Evolutionary conservation across 2,888 invertebrate species (phyloP), one percentile per base, ranked within the genome.

Genomic region (Chaetoderma sp.): DNA sequence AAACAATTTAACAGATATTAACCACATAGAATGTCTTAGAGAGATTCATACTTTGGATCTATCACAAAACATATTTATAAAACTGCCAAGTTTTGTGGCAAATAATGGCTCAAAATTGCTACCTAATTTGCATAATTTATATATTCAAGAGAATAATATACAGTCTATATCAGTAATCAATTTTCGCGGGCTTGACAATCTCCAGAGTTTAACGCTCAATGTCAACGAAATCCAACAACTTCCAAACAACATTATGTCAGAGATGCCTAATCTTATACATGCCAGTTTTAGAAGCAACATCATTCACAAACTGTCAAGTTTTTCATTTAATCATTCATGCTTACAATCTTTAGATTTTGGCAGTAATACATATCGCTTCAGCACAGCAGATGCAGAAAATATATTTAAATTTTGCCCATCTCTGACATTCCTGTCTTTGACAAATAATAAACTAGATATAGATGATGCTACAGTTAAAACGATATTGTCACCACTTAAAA

Each of bases 371-470:
- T 47, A 25, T 23, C 49, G 25, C 4, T 47, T 47, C 49, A n/a
- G 21, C 23, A 23, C 18, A 25, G 21, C 21, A 25, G 63, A 58
- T 28, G 36, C 27, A 6, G 42, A 54, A 23, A 64, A 59, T 21
- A 23, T 64, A 18, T 64, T 60, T 27, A 27, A 42, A 27, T 52
- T 44, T 36, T 64, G 64, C 36, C 64, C 60, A 6, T 45, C 42
- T 4, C 30, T 64, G 25, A 23, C 54, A n/a, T 25, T 36, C 1
- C 60, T 64, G 23, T 50, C 54, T 44, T 30, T 64, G 59, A 44
- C 64, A 27, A 50, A 54, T 21, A 54, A 44, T 23, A 27, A 32
- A 27, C 25, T 60, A 30, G 16, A 42, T 1, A 39, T 21, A n/a
- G 47, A 33, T 16, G 55, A 49, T 16, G 33, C 21, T n/a, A 33